Base-by-base conservation (phyloP, 2,888 invertebrate species). In the Podabrus alpinus region DNA sequence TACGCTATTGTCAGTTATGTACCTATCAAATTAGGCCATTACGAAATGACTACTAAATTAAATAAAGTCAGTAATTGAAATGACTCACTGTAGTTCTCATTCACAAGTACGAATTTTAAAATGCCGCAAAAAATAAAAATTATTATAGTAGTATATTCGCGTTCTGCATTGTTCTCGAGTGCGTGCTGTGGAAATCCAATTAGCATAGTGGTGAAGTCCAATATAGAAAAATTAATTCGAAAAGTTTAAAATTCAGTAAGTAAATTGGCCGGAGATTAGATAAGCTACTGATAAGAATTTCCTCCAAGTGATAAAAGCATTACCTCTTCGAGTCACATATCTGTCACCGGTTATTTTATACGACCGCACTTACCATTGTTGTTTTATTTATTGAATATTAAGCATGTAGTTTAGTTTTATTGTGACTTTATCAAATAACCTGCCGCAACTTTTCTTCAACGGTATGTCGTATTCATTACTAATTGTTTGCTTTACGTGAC, bases 231-330 rank as follows among this genome's bases (percentile, higher is more conserved):
- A 24, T 21, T 25, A 67, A 67, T 24, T 15, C 29, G 19, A 16
- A 67, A 24, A 25, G 13, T 68, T 68, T 64, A 21, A 71, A 76
- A 68, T 45, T 45, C 68, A 73, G 73, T 76, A 69, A 76, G 73
- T 76, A 71, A 71, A 76, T 76, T 73, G 73, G 71, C 68, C 68
- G 73, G 62, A 74, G 74, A 77, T 77, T 77, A 77, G 76, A 77
- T 77, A 77, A 77, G 69, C 45, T 68, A 16, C 17, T 74, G 76
- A 77, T 77, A 77, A 74, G 69, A 74, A 45, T 71, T 77, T 77
- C 76, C 74, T 76, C 69, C 71, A 68, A 73, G 74, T 74, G 73
- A 77, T 74, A 76, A 71, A 21, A 61, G 17, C 72, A 67, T 75
- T 77, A 77, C 76, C 76, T 77, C 76, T 76, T 71, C 71, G 66